A percentile compares a stretch with the other conserved stretches of the same genome.
phyloP scores from a whole-genome alignment of 2,888 invertebrate species.

The Epirrita christyi region DNA sequence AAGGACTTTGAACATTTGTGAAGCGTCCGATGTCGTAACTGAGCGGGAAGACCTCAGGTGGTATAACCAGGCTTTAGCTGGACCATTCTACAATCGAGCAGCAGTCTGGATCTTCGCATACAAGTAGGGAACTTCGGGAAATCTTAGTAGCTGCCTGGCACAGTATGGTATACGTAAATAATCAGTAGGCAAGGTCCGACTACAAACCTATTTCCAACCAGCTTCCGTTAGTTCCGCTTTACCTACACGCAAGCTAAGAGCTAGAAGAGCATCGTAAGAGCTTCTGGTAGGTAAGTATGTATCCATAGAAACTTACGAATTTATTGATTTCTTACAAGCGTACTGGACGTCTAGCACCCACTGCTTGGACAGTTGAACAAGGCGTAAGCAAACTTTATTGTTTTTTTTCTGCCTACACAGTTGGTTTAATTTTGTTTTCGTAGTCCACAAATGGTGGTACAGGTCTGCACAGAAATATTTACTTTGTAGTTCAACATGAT shows the following conservation, averaged over 20 bases:
- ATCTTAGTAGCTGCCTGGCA: not conserved
- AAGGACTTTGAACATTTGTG: too few species aligned
- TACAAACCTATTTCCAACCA: not conserved
- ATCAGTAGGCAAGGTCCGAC: not conserved
- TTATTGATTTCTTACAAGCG: slow-evolving; percentile 63
- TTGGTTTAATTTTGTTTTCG: too few species aligned
- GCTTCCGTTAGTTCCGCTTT: not conserved
- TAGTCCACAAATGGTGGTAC: too few species aligned
- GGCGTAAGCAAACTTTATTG: slow-evolving; percentile 61
- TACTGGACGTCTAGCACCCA: slow-evolving; percentile 74
- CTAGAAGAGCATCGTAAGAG: not conserved
- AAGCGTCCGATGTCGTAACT: too few species aligned
- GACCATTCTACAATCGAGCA: not conserved
- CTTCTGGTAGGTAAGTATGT: not conserved
- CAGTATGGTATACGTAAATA: not conserved
- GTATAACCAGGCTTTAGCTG: not conserved
- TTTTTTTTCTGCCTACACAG: not conserved
- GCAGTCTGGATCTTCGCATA: not conserved
- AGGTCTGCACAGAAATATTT: too few species aligned
- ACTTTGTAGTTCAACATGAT: too few species aligned
- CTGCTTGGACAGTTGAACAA: slow-evolving; percentile 80
- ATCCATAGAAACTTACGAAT: slow-evolving; percentile 12
- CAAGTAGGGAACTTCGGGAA: not conserved
- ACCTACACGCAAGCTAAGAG: not conserved
- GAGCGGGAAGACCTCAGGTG: not conserved